A percentile compares a stretch with the other conserved stretches of the same genome.
These are phyloP conservation scores for Ditylenchus dipsaci DNA, from an alignment of 1,140 invertebrate genomes.

Conservation along the genomic window DNA sequence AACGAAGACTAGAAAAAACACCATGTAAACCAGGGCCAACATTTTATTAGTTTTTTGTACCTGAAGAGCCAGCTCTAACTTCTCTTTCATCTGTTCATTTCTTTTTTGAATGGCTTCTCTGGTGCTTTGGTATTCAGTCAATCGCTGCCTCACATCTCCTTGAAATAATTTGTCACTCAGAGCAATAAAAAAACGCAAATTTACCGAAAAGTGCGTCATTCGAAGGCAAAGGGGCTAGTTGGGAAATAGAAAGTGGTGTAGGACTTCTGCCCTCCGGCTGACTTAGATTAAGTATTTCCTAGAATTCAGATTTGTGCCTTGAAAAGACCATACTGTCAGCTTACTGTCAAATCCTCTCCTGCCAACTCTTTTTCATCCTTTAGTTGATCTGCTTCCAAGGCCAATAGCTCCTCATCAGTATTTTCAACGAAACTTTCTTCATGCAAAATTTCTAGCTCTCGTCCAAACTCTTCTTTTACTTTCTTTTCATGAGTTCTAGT, in stretches of 20 bases:
- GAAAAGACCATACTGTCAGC: no score
- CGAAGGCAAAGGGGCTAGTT: background rate
- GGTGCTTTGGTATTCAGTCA: background rate
- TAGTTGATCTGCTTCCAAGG: background rate
- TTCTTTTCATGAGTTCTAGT: conserved; percentile 47
- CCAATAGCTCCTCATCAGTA: conserved; percentile 5
- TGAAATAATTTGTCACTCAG: background rate
- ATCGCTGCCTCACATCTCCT: background rate
- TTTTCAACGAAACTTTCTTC: background rate
- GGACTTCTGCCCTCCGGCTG: background rate
- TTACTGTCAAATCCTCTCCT: background rate
- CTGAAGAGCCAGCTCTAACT: background rate
- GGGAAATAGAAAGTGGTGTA: background rate
- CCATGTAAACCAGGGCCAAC: no score
- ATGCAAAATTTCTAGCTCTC: conserved; percentile 33
- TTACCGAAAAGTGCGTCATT: background rate
- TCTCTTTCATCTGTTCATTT: background rate
- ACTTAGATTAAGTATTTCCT: background rate
- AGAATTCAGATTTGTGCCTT: no score
- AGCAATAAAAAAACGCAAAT: background rate
- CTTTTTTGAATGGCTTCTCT: background rate
- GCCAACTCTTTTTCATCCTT: background rate
- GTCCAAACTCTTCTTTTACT: conserved; percentile 41
- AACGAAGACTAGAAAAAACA: background rate
- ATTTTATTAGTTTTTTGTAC: background rate